Base-by-base conservation (phyloP, 2,888 invertebrate genomes). In the Syrista parreyssii region DNA sequence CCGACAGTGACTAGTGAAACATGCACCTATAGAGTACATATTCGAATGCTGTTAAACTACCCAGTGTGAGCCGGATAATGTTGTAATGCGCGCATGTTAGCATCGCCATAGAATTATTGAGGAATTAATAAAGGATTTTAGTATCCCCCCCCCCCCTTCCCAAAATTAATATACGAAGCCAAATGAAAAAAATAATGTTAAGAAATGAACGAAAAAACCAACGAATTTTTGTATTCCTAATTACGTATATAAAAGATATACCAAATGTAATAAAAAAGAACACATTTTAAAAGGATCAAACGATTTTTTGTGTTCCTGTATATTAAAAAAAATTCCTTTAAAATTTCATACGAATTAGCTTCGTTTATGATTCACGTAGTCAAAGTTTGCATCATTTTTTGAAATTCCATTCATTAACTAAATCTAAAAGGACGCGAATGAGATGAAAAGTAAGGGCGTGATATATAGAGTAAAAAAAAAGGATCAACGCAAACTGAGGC, bases 41-140 rank as follows among this genome's bases (percentile, higher is more conserved):
- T 23, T 2, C 9, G 40, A 23, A 55, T 55, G 23, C 40, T 55
- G 40, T 55, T 23, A 23, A 55, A 55, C 2, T 55, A 55, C 9
- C 9, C 40, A 23, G 15, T 55, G 23, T 6, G 9, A 1, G 23
- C 23, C 23, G 86, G 82, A 86, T 87, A 86, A 87, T 87, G 86
- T 85, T 83, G 81, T 85, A 86, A 86, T 84, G 84, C 85, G 80
- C 80, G 84, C 82, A 77, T 80, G 78, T 35, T 12, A 1, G 35
- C 35, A 35, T 3, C 12, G 35, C 3, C 35, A 35, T 12, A 12
- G 11, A 55, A 23, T 6, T 55, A 55, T 23, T 55, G 6, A 55
- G 23, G 9, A 55, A 55, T 55, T 55, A 55, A 55, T 55, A 55
- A 23, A 55, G 23, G 23, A 23, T 9, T 55, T 55, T 55, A 4